Percentiles rank a stretch among this genome's conserved stretches.
Evolutionary conservation across 1,140 invertebrate genomes (phyloP).

Genomic region (Catajapyx aquilonaris): DNA sequence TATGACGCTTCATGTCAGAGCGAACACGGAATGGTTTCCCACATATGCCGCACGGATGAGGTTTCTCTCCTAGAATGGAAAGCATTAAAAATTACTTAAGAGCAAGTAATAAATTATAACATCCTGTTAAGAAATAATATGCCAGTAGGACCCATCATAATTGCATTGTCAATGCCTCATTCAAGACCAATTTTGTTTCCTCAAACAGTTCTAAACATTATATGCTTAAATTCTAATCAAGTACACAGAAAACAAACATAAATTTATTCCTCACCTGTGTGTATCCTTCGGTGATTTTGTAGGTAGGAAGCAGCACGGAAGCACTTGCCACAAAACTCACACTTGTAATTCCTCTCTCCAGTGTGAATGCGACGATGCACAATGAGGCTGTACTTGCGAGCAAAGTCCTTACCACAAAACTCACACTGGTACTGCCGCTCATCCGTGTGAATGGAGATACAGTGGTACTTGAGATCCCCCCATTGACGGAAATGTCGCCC

Average conservation of each 20-base stretch:
- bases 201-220: no score
- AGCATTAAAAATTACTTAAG: background rate
- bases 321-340: slow-evolving; percentile 61
- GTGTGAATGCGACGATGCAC: slow-evolving; percentile 76
- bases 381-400: slow-evolving; percentile 80
- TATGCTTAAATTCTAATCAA: no score
- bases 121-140: slow-evolving; percentile 2
- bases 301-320: slow-evolving; percentile 69
- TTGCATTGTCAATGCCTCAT: slow-evolving; percentile 1
- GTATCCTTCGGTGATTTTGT: slow-evolving; percentile 70
- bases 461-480: slow-evolving; percentile 78
- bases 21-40: slow-evolving; percentile 63
- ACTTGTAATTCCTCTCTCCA: slow-evolving; percentile 70
- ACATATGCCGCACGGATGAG: slow-evolving; percentile 52
- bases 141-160: background rate
- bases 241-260: no score
- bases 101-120: slow-evolving; percentile 7
- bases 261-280: slow-evolving; percentile 62
- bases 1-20: slow-evolving; percentile 73
- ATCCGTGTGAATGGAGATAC: slow-evolving; percentile 61
- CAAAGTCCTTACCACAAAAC: slow-evolving; percentile 78
- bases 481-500: slow-evolving; percentile 57
- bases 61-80: slow-evolving; percentile 40
- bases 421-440: slow-evolving; percentile 71
- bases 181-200: no score